Evolutionary conservation across 2,113 vertebrate species (phyloP).

Genomic region (Poeciliopsis prolifica): DNA sequence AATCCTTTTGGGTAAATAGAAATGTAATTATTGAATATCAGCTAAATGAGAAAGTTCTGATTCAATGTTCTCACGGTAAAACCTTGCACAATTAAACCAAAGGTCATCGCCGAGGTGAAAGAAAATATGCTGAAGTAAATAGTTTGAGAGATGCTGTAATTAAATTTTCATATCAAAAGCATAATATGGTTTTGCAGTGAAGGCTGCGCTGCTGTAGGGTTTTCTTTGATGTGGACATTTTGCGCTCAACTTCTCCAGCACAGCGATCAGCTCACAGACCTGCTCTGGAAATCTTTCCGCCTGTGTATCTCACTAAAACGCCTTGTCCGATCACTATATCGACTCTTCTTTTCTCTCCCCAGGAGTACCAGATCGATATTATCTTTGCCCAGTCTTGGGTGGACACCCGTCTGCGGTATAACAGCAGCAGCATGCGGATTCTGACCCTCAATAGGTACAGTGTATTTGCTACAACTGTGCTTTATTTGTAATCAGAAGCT

Average conservation of each 20-base stretch:
- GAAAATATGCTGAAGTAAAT: slow-evolving; percentile 42
- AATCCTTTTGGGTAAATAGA: background rate
- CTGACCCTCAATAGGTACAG: slow-evolving; percentile 88
- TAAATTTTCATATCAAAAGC: slow-evolving; percentile 64
- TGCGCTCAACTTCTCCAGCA: slow-evolving; percentile 30
- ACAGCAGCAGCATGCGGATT: slow-evolving; percentile 93
- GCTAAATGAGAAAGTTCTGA: background rate
- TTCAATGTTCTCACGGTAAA: background rate
- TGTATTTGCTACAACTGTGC: slow-evolving; percentile 1
- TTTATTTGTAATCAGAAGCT: background rate
- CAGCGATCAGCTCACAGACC: background rate
- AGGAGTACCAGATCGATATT: slow-evolving; percentile 99
- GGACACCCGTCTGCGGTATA: slow-evolving; percentile 93
- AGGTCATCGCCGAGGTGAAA: slow-evolving; percentile 26
- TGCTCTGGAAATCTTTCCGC: slow-evolving; percentile 9
- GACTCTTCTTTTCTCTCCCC: slow-evolving; percentile 48
- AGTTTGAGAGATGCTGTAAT: slow-evolving; percentile 19
- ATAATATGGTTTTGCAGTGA: slow-evolving; percentile 18
- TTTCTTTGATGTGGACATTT: slow-evolving; percentile 56
- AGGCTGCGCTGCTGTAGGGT: slow-evolving; percentile 9
- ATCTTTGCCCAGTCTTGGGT: slow-evolving; percentile 98
- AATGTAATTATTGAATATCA: background rate
- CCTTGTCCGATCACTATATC: slow-evolving; percentile 31
- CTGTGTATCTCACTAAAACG: slow-evolving; percentile 6
- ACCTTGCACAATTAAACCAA: slow-evolving; percentile 24